phyloP scores from a whole-genome alignment of 2,113 vertebrate species.

The Gobiocypris rarus region DNA sequence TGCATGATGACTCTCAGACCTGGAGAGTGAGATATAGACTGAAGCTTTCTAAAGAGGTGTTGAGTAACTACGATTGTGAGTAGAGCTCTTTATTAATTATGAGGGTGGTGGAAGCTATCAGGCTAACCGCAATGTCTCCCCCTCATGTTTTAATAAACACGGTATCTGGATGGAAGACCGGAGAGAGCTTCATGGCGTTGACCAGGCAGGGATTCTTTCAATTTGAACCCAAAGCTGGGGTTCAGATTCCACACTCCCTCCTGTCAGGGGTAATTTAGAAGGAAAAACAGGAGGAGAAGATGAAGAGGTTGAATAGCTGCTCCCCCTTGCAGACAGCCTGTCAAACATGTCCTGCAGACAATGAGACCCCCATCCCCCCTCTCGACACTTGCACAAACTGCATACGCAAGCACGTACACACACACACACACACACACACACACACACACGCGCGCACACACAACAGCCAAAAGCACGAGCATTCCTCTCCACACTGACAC shows the following conservation, averaged over 20 bases:
- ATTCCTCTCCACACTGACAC: constrained; percentile 30
- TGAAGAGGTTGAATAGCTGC: constrained; percentile 38
- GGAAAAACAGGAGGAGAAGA: constrained; percentile 46
- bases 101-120: constrained; percentile 30
- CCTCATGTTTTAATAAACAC: constrained; percentile 48
- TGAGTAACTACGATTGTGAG: constrained; percentile 48
- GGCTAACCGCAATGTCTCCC: constrained; percentile 32
- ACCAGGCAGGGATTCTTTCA: constrained; percentile 34
- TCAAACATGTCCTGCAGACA: constrained; percentile 61
- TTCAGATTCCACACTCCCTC: constrained; percentile 56
- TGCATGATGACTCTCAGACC: constrained; percentile 15
- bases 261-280: constrained; percentile 44
- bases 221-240: constrained; percentile 45
- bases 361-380: constrained; percentile 54
- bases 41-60: constrained; percentile 50
- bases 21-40: constrained; percentile 46
- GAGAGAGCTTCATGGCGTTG: constrained; percentile 13
- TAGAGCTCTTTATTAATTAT: constrained; percentile 57
- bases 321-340: constrained; percentile 51
- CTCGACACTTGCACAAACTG: constrained; percentile 48
- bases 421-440: constrained; percentile 53
- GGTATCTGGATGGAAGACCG: constrained; percentile 29
- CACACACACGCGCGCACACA: constrained; percentile 16
- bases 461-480: constrained; percentile 53
- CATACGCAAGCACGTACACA: constrained; percentile 46